Evolutionary conservation across 1,140 invertebrate species (phyloP).

Genomic region (Proales similis): DNA sequence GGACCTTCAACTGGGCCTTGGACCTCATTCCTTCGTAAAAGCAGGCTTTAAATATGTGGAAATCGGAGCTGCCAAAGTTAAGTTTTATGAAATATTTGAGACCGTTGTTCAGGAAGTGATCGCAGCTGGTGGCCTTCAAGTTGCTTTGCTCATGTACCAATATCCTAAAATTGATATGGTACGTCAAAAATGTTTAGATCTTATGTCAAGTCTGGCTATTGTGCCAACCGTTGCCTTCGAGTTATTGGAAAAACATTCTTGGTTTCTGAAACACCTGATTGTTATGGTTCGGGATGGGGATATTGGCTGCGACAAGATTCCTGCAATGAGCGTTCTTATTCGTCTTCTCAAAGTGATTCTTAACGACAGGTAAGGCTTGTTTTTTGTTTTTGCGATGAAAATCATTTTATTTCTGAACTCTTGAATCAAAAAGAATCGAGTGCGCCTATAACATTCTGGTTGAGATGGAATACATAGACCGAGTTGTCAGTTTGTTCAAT

Average conservation of each 20-base stretch:
- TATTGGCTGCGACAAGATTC: constrained; percentile 25
- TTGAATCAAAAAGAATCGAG: neutral
- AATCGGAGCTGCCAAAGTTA: neutral
- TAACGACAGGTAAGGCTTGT: too few species aligned
- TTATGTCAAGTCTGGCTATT: constrained; percentile 3
- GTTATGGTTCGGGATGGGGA: constrained; percentile 28
- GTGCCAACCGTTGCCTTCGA: neutral
- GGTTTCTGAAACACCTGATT: constrained; percentile 9
- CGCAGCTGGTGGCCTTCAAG: neutral
- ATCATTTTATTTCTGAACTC: too few species aligned
- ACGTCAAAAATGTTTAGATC: constrained; percentile 30
- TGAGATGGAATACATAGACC: constrained; percentile 30
- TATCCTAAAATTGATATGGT: constrained; percentile 5
- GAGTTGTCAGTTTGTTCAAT: constrained; percentile 9
- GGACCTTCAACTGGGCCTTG: constrained; percentile 7
- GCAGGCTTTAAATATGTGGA: constrained; percentile 3
- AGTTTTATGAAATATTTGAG: constrained; percentile 26
- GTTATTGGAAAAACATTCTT: neutral
- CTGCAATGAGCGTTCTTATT: constrained; percentile 9
- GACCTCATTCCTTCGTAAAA: constrained; percentile 8
- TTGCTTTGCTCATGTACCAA: constrained; percentile 14
- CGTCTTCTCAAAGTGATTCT: constrained; percentile 23
- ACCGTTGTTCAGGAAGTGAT: neutral
- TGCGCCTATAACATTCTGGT: neutral
- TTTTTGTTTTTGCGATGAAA: too few species aligned